Percentiles rank a stretch among this genome's conserved stretches.
phyloP scores from a whole-genome alignment of 2,888 invertebrate species.

The Epinotia demarniana region DNA sequence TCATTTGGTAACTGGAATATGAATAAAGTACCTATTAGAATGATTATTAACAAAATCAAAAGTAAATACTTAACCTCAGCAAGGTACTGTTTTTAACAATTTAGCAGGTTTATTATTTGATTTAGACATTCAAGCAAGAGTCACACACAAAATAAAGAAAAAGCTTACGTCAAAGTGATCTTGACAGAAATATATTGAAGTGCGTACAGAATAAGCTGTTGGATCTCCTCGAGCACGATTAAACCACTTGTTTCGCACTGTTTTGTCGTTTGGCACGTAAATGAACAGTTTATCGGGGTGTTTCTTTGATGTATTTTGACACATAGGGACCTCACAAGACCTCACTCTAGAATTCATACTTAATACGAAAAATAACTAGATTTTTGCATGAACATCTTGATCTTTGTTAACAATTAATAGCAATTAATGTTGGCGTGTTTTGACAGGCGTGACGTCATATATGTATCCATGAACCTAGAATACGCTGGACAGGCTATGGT shows the following conservation, averaged over 20 bases:
- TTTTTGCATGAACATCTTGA: too few species aligned
- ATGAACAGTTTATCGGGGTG: background rate
- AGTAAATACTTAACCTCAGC: background rate
- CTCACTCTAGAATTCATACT: background rate
- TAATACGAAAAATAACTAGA: background rate
- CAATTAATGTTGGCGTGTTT: too few species aligned
- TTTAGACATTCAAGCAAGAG: background rate
- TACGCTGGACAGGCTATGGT: too few species aligned
- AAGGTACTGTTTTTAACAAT: background rate
- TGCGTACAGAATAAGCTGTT: background rate
- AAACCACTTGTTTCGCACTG: background rate
- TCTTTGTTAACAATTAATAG: too few species aligned
- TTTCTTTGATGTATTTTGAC: background rate
- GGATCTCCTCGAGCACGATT: background rate
- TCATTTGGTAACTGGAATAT: constrained; percentile 15
- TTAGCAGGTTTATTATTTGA: background rate
- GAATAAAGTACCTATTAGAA: background rate
- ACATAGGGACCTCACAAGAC: background rate
- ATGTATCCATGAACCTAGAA: too few species aligned
- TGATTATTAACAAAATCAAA: background rate
- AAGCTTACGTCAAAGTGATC: constrained; percentile 8
- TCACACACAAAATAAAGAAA: background rate
- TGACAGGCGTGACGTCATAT: too few species aligned
- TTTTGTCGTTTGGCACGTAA: background rate
- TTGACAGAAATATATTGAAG: background rate